Evolutionary conservation across 2,113 vertebrate species (phyloP), one percentile per base, ranked within the genome.

Genomic region (Taxidea taxus): DNA sequence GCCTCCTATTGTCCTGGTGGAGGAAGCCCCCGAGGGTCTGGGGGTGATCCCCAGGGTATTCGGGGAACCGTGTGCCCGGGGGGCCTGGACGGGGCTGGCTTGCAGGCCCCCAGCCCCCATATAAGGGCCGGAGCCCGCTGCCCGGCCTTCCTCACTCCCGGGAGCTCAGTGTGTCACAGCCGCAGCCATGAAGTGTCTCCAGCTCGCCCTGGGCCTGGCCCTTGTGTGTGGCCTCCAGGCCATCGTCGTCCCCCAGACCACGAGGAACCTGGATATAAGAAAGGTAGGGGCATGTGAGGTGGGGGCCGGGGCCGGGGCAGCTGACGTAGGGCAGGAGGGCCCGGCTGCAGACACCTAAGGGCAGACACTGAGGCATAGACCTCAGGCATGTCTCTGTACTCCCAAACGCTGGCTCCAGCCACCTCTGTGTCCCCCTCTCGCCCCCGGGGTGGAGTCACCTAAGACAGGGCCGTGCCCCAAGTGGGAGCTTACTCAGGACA

Each of bases 81-180:
- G 25, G 27, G 7, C 13, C 34, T 0, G 7, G 56, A 6, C 0
- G 15, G n/a, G 4, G 18, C 70, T 5, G 42, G 54, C 34, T 1
- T 2, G 83, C 25, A 14, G 39, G 15, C 11, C n/a, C 16, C 16
- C 2, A 0, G 37, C 39, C 34, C 27, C 75, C 3, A 5, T 7
- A 88, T 42, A 21, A 78, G 88, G 58, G 6, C 44, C 27, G 0
- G 0, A 6, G 27, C 47, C 75, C 3, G 0, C 25, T 0, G 14
- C 64, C 42, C 1, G 0, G 58, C 84, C 66, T 29, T 29, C 27
- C 31, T 21, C 44, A 3, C 15, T 34, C 47, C 44, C 60, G 0
- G 2, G 62, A n/a, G 90, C 86, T 49, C 51, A 25, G 21, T 0
- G 0, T 10, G 4, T 34, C 12, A 0, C 2, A 4, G 78, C 75